Evolutionary conservation across 2,888 invertebrate species (phyloP).

Genomic region (Pocota personata): DNA sequence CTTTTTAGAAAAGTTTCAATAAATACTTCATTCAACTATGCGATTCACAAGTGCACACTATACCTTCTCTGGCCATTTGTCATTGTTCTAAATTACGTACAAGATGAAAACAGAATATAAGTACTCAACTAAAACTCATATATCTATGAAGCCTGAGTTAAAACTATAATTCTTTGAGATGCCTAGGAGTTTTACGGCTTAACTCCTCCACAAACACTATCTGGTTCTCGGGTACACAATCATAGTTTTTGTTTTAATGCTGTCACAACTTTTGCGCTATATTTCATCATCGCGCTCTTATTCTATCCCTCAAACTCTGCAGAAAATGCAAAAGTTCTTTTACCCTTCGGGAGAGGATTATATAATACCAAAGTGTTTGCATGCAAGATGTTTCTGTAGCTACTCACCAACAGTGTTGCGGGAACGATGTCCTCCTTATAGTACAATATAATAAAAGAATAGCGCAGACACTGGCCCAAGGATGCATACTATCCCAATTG

Average conservation of each 20-base stretch:
- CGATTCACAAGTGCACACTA: not conserved
- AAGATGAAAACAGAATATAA: constrained; percentile 30
- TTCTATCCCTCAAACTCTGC: constrained; percentile 51
- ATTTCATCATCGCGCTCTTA: constrained; percentile 57
- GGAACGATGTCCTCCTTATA: constrained; percentile 54
- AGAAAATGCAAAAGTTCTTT: constrained; percentile 44
- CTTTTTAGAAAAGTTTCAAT: constrained; percentile 24
- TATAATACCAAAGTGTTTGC: not conserved
- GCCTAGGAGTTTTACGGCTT: not conserved
- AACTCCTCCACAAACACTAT: constrained; percentile 2
- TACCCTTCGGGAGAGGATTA: constrained; percentile 37
- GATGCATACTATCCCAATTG: constrained; percentile 52
- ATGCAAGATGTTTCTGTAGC: constrained; percentile 6
- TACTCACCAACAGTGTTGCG: constrained; percentile 14
- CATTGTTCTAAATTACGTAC: constrained; percentile 37
- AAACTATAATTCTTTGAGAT: not conserved
- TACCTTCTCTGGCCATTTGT: constrained; percentile 34
- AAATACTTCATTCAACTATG: constrained; percentile 27
- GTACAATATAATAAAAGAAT: constrained; percentile 37
- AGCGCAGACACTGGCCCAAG: constrained; percentile 34
- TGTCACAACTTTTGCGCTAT: constrained; percentile 59
- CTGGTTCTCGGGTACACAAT: constrained; percentile 23
- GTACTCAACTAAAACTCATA: constrained; percentile 31
- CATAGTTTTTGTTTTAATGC: constrained; percentile 25
- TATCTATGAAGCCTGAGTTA: not conserved